Evolutionary conservation across 2,113 vertebrate genomes (phyloP), one percentile per base, ranked within the genome.

Genomic region (Menidia beryllina): DNA sequence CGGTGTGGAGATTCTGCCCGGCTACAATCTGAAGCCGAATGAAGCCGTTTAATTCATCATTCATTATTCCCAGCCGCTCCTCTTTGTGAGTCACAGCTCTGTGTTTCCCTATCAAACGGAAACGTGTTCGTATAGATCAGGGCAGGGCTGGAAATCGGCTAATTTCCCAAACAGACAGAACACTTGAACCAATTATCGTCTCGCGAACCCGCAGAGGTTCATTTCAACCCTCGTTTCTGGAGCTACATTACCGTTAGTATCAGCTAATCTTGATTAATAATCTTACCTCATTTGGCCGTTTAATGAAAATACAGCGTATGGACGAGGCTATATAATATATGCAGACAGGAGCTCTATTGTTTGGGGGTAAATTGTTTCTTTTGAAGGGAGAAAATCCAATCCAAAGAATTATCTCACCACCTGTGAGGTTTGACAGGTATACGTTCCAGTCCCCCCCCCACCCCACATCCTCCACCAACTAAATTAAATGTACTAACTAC

Each of bases 201-300:
- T 43, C 21, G 1, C 79, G 45, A 76, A 75, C 69, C 23, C 72
- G 7, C 26, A 27, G 72, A 60, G 67, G 48, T 87, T 85, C 26
- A 36, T 66, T 73, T 38, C 50, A 34, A 49, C 58, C 75, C 81
- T 77, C 56, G 84, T 87, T 88, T 76, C 56, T 65, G 34, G 25
- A 69, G 72, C 81, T 48, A 78, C 78, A 86, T 87, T 88, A 83
- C 75, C 79, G 81, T 79, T 75, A 82, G 43, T 34, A 82, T 90
- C 82, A 72, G 23, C 47, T 76, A 81, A 90, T 91, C 89, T 90
- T 84, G 84, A 90, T 89, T 79, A 86, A 87, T 77, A 90, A 91
- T 92, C 88, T 82, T 68, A 72, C 51, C 61, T 75, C 62, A 88
- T 90, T 89, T 81, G 50, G 3, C 57, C 61, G n/a, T 51, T 24